phyloP scores from a whole-genome alignment of 2,888 invertebrate genomes.

The Pachliopta kotzebuea region DNA sequence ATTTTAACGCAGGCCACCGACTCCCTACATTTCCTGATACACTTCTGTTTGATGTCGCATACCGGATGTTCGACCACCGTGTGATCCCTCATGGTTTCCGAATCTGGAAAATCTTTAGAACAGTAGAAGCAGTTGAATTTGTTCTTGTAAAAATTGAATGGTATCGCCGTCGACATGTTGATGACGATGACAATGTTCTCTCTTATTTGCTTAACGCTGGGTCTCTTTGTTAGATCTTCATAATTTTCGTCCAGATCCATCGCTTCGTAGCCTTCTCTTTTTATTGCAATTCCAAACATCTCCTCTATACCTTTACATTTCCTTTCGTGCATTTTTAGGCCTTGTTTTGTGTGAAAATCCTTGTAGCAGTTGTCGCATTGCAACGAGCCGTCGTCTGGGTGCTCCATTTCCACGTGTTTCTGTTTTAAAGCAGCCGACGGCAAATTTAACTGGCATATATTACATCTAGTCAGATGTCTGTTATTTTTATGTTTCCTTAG shows the following conservation, averaged over 20 bases:
- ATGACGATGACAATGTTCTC: conserved; percentile 68
- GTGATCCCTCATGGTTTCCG: conserved; percentile 65
- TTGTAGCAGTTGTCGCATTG: conserved; percentile 65
- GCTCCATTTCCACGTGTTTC: conserved; percentile 66
- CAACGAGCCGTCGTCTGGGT: conserved; percentile 66
- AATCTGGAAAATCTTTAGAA: conserved; percentile 69
- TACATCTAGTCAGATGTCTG: conserved; percentile 62
- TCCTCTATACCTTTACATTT: conserved; percentile 61
- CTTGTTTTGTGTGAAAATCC: conserved; percentile 69
- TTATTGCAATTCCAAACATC: conserved; percentile 50
- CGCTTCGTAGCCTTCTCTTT: conserved; percentile 54
- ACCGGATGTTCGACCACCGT: conserved; percentile 63
- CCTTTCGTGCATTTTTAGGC: conserved; percentile 63
- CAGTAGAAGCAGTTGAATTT: conserved; percentile 75
- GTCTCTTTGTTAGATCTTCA: conserved; percentile 52
- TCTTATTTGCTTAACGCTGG: conserved; percentile 67
- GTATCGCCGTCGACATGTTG: conserved; percentile 73
- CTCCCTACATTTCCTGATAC: conserved; percentile 68
- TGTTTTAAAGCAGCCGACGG: conserved; percentile 66
- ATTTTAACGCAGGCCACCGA: conserved; percentile 72
- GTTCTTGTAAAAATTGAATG: conserved; percentile 72
- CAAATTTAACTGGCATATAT: conserved; percentile 60
- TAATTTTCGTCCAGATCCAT: conserved; percentile 60
- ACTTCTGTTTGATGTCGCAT: conserved; percentile 65
- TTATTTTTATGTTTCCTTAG: conserved; percentile 65